These are phyloP conservation scores for Eilema sororculum DNA, from an alignment of 2,888 invertebrate species.

Conservation along the genomic window DNA sequence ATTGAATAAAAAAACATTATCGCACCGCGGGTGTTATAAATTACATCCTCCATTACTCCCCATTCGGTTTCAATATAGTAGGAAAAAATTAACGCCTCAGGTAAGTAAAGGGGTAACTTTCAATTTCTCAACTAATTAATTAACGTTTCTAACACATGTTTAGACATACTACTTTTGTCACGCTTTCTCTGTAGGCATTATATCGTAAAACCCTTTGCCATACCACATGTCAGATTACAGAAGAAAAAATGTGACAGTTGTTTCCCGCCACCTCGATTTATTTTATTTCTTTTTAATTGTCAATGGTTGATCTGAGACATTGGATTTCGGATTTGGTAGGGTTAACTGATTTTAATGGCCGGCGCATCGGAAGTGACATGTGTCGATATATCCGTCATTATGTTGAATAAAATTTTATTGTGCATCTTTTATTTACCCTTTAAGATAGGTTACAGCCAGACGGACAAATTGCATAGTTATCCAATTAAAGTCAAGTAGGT, in stretches of 20 bases:
- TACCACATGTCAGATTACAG: slow-evolving; percentile 74
- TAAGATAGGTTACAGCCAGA: slow-evolving; percentile 16
- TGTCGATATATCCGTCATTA: slow-evolving; percentile 80
- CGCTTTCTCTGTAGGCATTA: slow-evolving; percentile 82
- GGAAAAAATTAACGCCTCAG: slow-evolving; percentile 51
- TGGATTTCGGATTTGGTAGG: slow-evolving; percentile 61
- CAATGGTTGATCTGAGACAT: slow-evolving; percentile 70
- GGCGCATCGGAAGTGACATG: slow-evolving; percentile 83
- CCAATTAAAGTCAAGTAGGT: background rate
- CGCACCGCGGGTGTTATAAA: slow-evolving; percentile 48
- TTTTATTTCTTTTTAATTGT: slow-evolving; percentile 87
- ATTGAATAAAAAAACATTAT: slow-evolving; percentile 42
- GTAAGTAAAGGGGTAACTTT: slow-evolving; percentile 77
- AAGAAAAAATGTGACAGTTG: slow-evolving; percentile 75
- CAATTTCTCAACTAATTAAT: slow-evolving; percentile 84
- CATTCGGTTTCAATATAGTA: slow-evolving; percentile 53
- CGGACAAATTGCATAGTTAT: slow-evolving; percentile 30
- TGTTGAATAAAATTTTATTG: slow-evolving; percentile 74
- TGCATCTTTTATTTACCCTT: slow-evolving; percentile 26
- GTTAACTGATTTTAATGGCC: slow-evolving; percentile 77
- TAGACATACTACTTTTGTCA: slow-evolving; percentile 76
- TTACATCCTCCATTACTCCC: slow-evolving; percentile 50
- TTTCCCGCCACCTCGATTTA: slow-evolving; percentile 80
- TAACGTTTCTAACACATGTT: slow-evolving; percentile 84
- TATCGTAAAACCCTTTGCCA: slow-evolving; percentile 70